These are phyloP conservation scores for Micropoecilia bifurca DNA, from an alignment of 2,797 vertebrate genomes.

Conservation along the genomic window DNA sequence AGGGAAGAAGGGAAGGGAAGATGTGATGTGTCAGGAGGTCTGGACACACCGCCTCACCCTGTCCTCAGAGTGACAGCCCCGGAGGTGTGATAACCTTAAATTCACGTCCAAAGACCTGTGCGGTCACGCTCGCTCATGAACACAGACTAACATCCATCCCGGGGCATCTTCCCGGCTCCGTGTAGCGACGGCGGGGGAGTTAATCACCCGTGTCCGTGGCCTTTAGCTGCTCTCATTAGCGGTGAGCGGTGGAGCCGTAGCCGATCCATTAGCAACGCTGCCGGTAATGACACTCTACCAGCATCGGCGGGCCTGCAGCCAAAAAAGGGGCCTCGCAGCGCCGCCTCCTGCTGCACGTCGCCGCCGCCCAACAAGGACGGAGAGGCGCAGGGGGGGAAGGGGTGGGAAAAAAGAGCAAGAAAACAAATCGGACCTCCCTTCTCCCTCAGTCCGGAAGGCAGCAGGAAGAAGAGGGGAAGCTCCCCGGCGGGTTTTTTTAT, in stretches of 20 bases:
- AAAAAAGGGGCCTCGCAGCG: conserved; percentile 62
- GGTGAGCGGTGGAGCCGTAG: conserved; percentile 83
- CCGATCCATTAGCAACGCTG: conserved; percentile 85
- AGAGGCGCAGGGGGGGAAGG: conserved; percentile 4
- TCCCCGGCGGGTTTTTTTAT: conserved; percentile 62
- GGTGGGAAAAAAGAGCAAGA: conserved; percentile 32
- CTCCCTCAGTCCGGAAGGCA: conserved; percentile 50
- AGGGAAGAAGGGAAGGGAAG: conserved; percentile 56
- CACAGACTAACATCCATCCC: conserved; percentile 62
- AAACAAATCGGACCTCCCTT: conserved; percentile 52
- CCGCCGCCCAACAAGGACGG: conserved; percentile 40
- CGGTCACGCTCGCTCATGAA: conserved; percentile 28
- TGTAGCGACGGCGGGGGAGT: conserved; percentile 69
- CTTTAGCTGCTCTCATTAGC: conserved; percentile 91
- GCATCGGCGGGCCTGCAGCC: conserved; percentile 74
- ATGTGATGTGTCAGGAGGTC: conserved; percentile 72
- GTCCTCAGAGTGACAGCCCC: conserved; percentile 64
- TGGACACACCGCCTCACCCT: conserved; percentile 59
- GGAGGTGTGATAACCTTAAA: conserved; percentile 74
- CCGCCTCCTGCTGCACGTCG: conserved; percentile 53
- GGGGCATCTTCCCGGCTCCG: conserved; percentile 71
- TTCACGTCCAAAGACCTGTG: conserved; percentile 39
- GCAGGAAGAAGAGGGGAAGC: conserved; percentile 57
- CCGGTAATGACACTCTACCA: conserved; percentile 83
- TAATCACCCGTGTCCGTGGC: conserved; percentile 86